Evolutionary conservation across 2,888 invertebrate species (phyloP), one percentile per base, ranked within the genome.

Genomic region (Callosobruchus maculatus): DNA sequence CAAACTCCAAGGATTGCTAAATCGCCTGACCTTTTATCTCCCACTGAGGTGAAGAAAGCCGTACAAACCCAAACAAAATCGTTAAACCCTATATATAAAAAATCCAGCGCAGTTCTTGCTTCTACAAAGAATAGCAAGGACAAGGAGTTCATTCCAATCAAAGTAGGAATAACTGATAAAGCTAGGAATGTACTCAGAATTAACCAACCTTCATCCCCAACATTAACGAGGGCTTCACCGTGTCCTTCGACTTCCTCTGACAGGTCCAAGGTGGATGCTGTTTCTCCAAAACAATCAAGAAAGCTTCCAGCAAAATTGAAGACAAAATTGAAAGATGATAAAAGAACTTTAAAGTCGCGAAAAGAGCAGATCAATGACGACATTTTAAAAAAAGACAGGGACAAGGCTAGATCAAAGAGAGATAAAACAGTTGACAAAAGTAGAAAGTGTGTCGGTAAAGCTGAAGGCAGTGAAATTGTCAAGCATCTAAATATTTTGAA

Each of bases 21-120:
- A 78, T 88, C 92, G 49, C 89, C 91, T 0, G 90, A 90, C 73
- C 82, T 92, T 3, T 85, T 90, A 68, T 91, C 91, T 0, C 90
- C 92, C 0, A 88, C 88, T 26, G 91, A 91, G 81, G 90, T 91
- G 0, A 89, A 89, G 76, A 88, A 87, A 77, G 88, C 86, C 3
- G 78, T 87, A 73, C 72, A 75, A 26, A 67, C 71, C 18, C 78
- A 77, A 21, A 79, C 78, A 26, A 78, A 74, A 73, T 73, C 80
- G n/a, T 71, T 85, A 0, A 77, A 84, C 0, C 85, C 86, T 0
- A 82, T 85, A 0, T 83, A 87, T 21, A 89, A 87, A 78, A 88
- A 85, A 78, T 84, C 87, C 4, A 86, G 86, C 21, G 83, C 87
- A 5, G 76, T 86, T 13, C 85, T 87, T 75, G 83, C 87, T 20